Percentiles rank a stretch among this genome's conserved stretches.
Evolutionary conservation across 2,888 invertebrate species (phyloP).

Genomic region (Apotomis betuletana): DNA sequence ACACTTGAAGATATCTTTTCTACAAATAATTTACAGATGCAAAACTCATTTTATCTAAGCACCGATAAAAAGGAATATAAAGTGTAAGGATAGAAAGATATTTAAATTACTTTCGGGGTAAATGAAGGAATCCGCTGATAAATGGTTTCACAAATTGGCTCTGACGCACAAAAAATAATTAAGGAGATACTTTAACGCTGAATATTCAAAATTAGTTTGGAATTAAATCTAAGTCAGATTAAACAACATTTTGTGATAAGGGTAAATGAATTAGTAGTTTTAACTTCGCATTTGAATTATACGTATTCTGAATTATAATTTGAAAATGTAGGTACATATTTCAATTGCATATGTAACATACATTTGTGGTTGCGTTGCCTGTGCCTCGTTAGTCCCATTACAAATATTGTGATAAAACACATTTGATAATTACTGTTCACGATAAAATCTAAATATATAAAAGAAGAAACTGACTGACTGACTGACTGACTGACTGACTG

Average conservation of each 20-base stretch:
- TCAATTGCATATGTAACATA: no score
- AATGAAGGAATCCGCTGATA: slow-evolving; percentile 30
- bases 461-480: no score
- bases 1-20: not conserved
- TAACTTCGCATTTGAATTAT: not conserved
- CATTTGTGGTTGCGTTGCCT: no score
- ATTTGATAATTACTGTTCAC: no score
- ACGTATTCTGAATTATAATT: not conserved
- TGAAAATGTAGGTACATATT: no score
- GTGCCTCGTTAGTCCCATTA: no score
- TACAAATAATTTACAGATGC: not conserved
- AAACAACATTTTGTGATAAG: not conserved
- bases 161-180: slow-evolving; percentile 36
- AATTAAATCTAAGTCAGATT: not conserved
- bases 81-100: not conserved
- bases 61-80: not conserved
- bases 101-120: slow-evolving; percentile 25
- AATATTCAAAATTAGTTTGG: slow-evolving; percentile 19
- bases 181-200: slow-evolving; percentile 26
- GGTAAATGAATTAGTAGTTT: not conserved
- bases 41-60: not conserved
- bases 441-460: no score
- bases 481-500: no score
- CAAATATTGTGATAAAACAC: no score
- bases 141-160: slow-evolving; percentile 39